Evolutionary conservation across 1,140 invertebrate species (phyloP).

Genomic region (Calycopis cecrops): DNA sequence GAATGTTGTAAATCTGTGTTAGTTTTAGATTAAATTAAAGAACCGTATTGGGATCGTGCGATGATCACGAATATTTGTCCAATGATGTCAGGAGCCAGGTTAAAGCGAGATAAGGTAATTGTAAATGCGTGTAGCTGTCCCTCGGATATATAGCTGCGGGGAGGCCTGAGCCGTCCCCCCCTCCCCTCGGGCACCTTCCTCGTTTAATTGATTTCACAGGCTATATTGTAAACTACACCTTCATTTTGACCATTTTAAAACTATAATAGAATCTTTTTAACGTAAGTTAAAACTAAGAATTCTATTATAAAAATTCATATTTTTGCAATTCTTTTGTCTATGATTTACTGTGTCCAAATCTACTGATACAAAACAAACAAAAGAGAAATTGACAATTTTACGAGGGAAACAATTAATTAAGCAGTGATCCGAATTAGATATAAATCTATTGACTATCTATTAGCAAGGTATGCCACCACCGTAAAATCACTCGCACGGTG

Average conservation of each 20-base stretch:
- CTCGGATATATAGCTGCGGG: constrained; percentile 47
- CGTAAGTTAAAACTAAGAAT: too few relatives aligned
- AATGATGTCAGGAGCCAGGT: constrained; percentile 57
- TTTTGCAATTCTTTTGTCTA: too few relatives aligned
- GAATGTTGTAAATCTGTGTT: constrained; percentile 17
- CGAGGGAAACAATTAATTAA: too few relatives aligned
- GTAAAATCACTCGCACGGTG: constrained; percentile 17
- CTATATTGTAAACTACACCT: too few relatives aligned
- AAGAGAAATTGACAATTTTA: too few relatives aligned
- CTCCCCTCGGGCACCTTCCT: constrained; percentile 9
- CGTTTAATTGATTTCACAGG: constrained; percentile 3
- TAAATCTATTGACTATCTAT: constrained; percentile 8
- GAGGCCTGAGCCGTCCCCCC: constrained; percentile 16
- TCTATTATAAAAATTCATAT: too few relatives aligned
- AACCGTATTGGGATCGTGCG: constrained; percentile 20
- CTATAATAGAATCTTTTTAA: too few relatives aligned
- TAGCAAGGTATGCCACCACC: constrained; percentile 5
- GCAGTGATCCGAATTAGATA: constrained; percentile 4
- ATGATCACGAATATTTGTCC: constrained; percentile 62
- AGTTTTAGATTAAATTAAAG: constrained; percentile 15
- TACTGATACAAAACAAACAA: too few relatives aligned
- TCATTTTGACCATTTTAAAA: too few relatives aligned
- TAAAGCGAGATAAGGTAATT: constrained; percentile 62
- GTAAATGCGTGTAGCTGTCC: constrained; percentile 65
- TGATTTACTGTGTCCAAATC: too few relatives aligned